A percentile compares a stretch with the other conserved stretches of the same genome.
These are phyloP conservation scores for Todiramphus saurophagus DNA, from an alignment of 2,113 vertebrate genomes.

Conservation along the genomic window DNA sequence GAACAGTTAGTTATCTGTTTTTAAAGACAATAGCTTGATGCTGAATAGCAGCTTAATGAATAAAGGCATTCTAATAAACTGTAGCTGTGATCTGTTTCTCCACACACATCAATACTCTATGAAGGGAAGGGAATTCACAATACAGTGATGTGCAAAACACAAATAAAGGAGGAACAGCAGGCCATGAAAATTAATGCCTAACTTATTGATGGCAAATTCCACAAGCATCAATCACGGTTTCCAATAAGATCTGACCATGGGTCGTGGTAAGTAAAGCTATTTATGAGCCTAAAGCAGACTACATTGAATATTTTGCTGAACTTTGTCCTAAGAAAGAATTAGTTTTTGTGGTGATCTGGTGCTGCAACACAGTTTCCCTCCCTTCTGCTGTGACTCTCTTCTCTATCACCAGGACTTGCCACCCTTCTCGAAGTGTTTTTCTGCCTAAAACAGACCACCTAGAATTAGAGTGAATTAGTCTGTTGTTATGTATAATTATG, in stretches of 20 bases:
- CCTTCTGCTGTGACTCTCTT: neutral
- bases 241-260: neutral
- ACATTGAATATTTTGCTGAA: neutral
- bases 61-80: neutral
- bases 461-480: neutral
- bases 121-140: neutral
- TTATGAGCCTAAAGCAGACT: neutral
- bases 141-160: neutral
- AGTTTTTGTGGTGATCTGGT: neutral
- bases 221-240: neutral
- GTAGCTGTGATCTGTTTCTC: neutral
- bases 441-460: neutral
- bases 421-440: neutral
- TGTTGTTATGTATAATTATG: neutral
- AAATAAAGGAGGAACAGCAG: neutral
- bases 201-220: neutral
- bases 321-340: neutral
- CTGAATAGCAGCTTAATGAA: neutral
- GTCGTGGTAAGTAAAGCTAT: neutral
- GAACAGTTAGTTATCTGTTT: neutral
- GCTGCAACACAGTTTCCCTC: neutral
- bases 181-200: neutral
- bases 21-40: neutral
- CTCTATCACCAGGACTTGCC: neutral
- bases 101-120: neutral